Evolutionary conservation across 2,113 vertebrate genomes (phyloP).

Genomic region (Piaya cayana): DNA sequence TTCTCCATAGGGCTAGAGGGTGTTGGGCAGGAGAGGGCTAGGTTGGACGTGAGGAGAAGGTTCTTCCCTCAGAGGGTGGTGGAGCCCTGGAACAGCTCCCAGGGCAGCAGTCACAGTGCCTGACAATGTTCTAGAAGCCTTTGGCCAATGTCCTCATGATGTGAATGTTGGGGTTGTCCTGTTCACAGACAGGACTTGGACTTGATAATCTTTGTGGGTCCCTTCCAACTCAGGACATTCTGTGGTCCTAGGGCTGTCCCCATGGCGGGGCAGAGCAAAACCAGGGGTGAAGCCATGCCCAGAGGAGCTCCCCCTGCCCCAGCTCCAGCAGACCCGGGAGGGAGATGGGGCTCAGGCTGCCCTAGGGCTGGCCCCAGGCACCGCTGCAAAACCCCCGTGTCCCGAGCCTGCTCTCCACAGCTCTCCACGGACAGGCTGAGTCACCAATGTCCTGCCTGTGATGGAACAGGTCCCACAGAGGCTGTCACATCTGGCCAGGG

Average conservation of each 20-base stretch:
- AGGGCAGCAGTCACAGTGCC: no score
- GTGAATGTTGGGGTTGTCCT: no score
- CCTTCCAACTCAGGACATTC: no score
- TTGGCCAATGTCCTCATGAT: no score
- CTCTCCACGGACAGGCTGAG: neutral
- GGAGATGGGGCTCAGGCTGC: fast-evolving
- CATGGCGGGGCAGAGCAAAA: fast-evolving
- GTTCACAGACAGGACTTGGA: no score
- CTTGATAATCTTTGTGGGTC: no score
- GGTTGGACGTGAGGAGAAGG: no score
- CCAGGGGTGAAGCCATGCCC: neutral
- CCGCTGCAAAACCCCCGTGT: neutral
- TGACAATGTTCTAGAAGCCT: no score
- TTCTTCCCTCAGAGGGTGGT: no score
- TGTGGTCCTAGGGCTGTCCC: neutral
- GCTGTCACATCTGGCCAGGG: neutral
- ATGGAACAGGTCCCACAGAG: neutral
- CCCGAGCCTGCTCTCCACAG: neutral
- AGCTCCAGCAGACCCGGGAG: neutral
- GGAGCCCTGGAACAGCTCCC: no score
- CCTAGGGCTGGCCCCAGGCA: fast-evolving
- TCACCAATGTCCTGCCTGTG: neutral
- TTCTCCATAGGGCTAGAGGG: neutral
- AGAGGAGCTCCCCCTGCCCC: fast-evolving
- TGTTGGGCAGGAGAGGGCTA: neutral